A percentile compares a stretch with the other conserved stretches of the same genome.
phyloP scores from a whole-genome alignment of 23 tunicate genomes.

The Ascidia mentula region DNA sequence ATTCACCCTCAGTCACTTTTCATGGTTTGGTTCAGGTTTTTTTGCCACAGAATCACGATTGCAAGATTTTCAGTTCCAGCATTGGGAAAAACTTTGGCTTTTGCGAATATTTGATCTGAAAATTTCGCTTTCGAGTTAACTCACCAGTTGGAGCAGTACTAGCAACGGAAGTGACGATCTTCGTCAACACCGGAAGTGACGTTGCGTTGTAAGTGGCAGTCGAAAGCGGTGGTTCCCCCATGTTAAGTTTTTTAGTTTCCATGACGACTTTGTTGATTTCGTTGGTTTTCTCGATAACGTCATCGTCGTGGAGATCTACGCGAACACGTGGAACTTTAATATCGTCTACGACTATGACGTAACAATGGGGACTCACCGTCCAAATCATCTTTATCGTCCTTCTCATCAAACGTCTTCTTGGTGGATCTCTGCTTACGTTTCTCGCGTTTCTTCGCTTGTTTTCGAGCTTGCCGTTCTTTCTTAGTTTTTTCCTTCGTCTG shows the following conservation, averaged over 20 bases:
- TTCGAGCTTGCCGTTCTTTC: conserved; percentile 58
- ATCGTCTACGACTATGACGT: not conserved
- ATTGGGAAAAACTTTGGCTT: too few relatives aligned
- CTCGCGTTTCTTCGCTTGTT: conserved; percentile 64
- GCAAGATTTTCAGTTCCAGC: too few relatives aligned
- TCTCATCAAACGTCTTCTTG: conserved; percentile 18
- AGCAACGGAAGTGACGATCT: not conserved
- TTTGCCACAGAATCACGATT: too few relatives aligned
- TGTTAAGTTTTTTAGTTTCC: not conserved
- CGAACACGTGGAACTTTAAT: not conserved
- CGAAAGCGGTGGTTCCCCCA: not conserved
- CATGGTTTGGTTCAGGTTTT: too few relatives aligned
- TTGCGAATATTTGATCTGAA: too few relatives aligned
- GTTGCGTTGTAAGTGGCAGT: not conserved
- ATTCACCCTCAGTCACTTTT: too few relatives aligned
- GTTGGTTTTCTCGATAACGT: not conserved
- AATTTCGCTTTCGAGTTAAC: too few relatives aligned
- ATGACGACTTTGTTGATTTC: not conserved
- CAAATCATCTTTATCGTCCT: conserved; percentile 37
- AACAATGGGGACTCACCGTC: conserved; percentile 16
- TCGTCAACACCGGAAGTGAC: not conserved
- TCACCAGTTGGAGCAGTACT: not conserved
- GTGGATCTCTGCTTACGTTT: conserved; percentile 36
- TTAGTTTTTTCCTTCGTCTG: conserved; percentile 61
- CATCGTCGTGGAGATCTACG: not conserved